Evolutionary conservation across 2,113 vertebrate genomes (phyloP).

Genomic region (Dipodomys spectabilis): DNA sequence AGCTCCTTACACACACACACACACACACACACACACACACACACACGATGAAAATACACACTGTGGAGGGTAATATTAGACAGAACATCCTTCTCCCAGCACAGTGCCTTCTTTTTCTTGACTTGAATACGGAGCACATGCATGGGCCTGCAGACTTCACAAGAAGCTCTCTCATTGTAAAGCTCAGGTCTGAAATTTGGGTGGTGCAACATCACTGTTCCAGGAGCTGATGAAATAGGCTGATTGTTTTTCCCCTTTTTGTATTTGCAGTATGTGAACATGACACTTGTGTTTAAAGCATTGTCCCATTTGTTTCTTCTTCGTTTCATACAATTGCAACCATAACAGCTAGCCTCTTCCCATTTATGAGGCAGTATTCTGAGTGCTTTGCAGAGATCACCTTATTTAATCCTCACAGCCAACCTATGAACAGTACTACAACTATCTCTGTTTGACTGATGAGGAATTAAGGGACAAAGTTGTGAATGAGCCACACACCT

Average conservation of each 20-base stretch:
- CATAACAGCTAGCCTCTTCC: neutral
- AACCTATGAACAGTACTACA: neutral
- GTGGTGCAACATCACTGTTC: neutral
- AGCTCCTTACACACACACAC: neutral
- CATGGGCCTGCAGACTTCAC: no score
- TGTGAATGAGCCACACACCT: neutral
- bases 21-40: neutral
- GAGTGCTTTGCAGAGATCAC: neutral
- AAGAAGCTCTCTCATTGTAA: neutral
- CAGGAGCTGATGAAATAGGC: neutral
- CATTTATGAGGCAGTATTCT: neutral
- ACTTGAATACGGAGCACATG: neutral
- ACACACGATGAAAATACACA: neutral
- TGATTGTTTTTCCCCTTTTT: neutral
- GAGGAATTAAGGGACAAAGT: neutral
- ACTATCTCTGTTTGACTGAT: neutral
- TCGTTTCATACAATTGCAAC: neutral
- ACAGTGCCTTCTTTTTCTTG: neutral
- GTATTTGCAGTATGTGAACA: neutral
- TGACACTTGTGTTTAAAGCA: neutral
- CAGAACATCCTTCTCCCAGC: no score
- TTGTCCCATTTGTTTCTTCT: neutral
- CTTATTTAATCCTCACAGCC: neutral
- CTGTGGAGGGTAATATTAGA: neutral
- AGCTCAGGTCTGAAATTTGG: neutral